Conservation (phyloP, 2,113 vertebrate species). For the Odontesthes bonariensis region DNA sequence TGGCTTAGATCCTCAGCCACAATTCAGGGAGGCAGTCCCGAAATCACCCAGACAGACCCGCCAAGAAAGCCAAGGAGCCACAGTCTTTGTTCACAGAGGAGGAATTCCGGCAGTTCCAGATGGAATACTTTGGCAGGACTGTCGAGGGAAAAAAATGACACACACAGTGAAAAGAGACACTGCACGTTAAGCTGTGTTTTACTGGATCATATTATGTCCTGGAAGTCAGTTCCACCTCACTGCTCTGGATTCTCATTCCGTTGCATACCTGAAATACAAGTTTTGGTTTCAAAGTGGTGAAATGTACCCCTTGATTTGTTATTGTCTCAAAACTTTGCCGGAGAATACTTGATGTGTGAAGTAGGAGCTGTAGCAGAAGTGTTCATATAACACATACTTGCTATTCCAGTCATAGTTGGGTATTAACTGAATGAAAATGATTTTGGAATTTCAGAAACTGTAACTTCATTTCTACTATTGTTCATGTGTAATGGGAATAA, state of each 20-base stretch:
- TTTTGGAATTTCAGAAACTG: background rate
- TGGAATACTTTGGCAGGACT: slow-evolving; percentile 81
- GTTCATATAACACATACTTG: too few relatives aligned
- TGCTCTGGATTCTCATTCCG: background rate
- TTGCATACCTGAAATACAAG: background rate
- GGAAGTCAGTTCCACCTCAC: background rate
- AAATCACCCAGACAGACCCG: slow-evolving; percentile 18
- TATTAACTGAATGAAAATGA: background rate
- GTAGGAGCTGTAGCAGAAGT: background rate
- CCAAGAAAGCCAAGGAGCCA: slow-evolving; percentile 45
- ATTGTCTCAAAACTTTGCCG: background rate
- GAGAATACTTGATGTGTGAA: background rate
- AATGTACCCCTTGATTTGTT: background rate
- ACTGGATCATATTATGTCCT: background rate
- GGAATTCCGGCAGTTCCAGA: slow-evolving; percentile 84
- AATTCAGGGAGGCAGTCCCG: slow-evolving; percentile 74
- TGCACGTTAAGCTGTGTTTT: background rate
- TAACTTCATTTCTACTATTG: background rate
- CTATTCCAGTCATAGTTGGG: background rate
- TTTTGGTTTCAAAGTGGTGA: background rate
- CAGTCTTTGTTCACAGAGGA: slow-evolving; percentile 81
- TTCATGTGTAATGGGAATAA: background rate
- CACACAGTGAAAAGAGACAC: background rate
- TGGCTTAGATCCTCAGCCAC: slow-evolving; percentile 74
- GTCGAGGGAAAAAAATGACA: slow-evolving; percentile 61